A percentile compares a stretch with the other conserved stretches of the same genome.
phyloP scores from a whole-genome alignment of 2,797 vertebrate genomes.

The Sebastes flavidus region DNA sequence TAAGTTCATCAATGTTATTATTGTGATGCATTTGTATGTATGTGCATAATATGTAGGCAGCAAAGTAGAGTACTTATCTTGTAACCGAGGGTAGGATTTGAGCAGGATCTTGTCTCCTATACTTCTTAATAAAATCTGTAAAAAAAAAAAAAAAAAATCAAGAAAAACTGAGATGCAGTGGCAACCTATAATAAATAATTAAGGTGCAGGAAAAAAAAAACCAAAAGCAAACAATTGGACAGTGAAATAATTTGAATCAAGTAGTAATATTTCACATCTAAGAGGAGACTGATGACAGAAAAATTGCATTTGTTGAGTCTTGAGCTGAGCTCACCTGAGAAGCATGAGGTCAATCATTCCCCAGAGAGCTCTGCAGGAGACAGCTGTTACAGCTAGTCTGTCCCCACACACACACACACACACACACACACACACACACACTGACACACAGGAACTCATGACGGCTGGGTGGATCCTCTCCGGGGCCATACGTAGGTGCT shows the following conservation, averaged over 20 bases:
- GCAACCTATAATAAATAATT: too few species aligned
- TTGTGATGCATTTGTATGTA: too few species aligned
- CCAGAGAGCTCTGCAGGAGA: constrained; percentile 47
- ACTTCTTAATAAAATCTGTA: background rate
- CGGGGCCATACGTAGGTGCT: constrained; percentile 40
- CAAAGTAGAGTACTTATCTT: background rate
- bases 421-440: background rate
- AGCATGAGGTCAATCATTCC: constrained; percentile 53
- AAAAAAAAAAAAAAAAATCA: background rate
- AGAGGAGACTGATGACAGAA: background rate
- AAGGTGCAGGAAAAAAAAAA: background rate
- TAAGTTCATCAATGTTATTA: too few species aligned
- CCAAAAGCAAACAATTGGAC: background rate
- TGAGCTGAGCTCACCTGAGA: constrained; percentile 51
- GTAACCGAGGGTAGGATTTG: background rate
- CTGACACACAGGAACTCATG: constrained; percentile 11
- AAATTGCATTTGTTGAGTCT: background rate
- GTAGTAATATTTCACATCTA: background rate
- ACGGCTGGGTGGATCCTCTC: constrained; percentile 36
- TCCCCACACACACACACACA: constrained; percentile 12
- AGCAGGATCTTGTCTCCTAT: background rate
- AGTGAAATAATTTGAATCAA: background rate
- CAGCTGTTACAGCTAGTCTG: constrained; percentile 59
- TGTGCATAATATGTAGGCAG: background rate
- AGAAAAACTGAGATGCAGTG: too few species aligned